Percentiles rank a stretch among this genome's conserved stretches.
Evolutionary conservation across 2,888 invertebrate genomes (phyloP).

Genomic region (Andrena flavipes): DNA sequence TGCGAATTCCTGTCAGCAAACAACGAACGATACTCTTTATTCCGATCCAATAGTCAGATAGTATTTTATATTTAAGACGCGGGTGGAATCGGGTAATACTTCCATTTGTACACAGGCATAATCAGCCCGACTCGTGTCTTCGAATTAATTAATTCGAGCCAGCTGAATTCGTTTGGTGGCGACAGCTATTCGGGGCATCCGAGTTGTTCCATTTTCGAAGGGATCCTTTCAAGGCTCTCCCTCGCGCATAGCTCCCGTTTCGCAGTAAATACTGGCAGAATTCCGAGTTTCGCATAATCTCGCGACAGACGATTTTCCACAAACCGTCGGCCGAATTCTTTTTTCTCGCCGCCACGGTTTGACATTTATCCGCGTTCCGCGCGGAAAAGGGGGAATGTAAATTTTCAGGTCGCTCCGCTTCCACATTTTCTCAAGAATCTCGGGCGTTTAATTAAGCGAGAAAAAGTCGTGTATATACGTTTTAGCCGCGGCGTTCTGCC

Average conservation of each 20-base stretch:
- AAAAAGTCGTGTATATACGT: constrained; percentile 42
- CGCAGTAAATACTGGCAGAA: background rate
- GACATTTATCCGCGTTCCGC: constrained; percentile 48
- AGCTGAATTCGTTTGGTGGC: background rate
- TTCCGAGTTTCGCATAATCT: constrained; percentile 13
- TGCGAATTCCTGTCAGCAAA: background rate
- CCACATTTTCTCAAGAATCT: constrained; percentile 50
- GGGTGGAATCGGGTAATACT: background rate
- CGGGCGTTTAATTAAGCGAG: constrained; percentile 61
- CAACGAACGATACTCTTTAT: background rate
- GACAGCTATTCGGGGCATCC: background rate
- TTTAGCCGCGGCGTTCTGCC: constrained; percentile 24
- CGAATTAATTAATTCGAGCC: background rate
- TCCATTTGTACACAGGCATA: background rate
- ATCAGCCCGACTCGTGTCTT: background rate
- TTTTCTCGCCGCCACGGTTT: constrained; percentile 11
- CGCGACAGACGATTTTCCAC: constrained; percentile 9
- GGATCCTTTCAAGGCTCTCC: background rate
- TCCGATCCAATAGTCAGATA: no score
- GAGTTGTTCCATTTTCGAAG: background rate
- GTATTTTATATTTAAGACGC: background rate
- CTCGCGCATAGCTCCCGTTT: background rate
- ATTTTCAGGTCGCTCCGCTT: constrained; percentile 44
- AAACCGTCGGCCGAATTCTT: constrained; percentile 9
- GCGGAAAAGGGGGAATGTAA: constrained; percentile 41